A percentile compares a stretch with the other conserved stretches of the same genome.
Conservation (phyloP, 2,797 vertebrate genomes). For the Molossus alvarezi region DNA sequence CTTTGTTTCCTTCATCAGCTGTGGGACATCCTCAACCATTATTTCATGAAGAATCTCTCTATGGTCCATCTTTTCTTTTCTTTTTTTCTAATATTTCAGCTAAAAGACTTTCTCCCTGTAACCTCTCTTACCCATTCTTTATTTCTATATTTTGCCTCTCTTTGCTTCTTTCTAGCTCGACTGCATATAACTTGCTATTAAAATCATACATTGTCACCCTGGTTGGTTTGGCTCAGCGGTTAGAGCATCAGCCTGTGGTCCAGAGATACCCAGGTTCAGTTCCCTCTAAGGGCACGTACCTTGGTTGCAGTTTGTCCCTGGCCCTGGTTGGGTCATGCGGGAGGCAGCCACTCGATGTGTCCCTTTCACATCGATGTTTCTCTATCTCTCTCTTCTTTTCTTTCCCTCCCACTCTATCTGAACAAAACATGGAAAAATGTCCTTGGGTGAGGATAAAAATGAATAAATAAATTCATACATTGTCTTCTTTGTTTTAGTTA, state of each 20-base stretch:
- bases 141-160: background rate
- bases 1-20: slow-evolving; percentile 30
- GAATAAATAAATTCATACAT: background rate
- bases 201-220: background rate
- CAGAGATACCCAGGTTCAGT: too few relatives aligned
- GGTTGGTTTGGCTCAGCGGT: too few relatives aligned
- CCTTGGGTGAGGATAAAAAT: too few relatives aligned
- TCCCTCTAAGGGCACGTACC: too few relatives aligned
- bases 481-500: background rate
- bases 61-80: background rate
- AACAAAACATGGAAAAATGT: too few relatives aligned
- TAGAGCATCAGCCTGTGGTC: too few relatives aligned
- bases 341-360: too few relatives aligned
- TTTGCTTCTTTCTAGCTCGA: background rate
- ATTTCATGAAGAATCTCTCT: background rate
- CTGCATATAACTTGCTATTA: background rate
- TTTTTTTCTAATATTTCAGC: background rate
- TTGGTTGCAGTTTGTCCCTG: too few relatives aligned
- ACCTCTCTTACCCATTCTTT: background rate
- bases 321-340: too few relatives aligned
- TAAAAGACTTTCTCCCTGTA: background rate
- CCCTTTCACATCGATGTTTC: too few relatives aligned
- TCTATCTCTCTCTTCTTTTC: too few relatives aligned
- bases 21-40: background rate
- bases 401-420: too few relatives aligned